These are phyloP conservation scores for Microcebus tavaratra DNA, from an alignment of 2,113 vertebrate species.

Conservation along the genomic window DNA sequence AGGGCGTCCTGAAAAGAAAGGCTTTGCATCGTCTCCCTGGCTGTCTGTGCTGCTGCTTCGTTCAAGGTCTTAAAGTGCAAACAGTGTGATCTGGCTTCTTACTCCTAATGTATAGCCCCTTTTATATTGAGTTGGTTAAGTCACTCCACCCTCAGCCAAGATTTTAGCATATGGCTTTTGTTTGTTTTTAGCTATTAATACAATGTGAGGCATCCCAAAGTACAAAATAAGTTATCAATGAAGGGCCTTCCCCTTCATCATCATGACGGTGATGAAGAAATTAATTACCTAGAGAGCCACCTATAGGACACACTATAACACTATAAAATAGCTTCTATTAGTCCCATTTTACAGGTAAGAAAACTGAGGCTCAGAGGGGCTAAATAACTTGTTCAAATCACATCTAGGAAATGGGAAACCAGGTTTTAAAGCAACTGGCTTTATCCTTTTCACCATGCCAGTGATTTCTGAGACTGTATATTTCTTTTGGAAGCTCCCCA, in stretches of 20 bases:
- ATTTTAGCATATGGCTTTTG: not conserved
- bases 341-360: not conserved
- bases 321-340: not conserved
- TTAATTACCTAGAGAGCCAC: not conserved
- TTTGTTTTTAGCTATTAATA: not conserved
- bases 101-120: not conserved
- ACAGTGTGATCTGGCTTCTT: not conserved
- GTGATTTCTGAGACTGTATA: not conserved
- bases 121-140: not conserved
- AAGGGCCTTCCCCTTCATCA: no score
- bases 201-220: not conserved
- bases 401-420: not conserved
- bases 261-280: not conserved
- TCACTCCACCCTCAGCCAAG: not conserved
- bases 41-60: not conserved
- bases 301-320: not conserved
- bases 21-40: not conserved
- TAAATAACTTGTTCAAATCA: not conserved
- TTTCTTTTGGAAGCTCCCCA: not conserved
- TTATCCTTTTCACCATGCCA: not conserved
- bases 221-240: not conserved
- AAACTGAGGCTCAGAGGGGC: not conserved
- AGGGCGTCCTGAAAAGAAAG: not conserved
- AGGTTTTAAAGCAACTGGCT: not conserved
- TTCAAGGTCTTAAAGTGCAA: not conserved